These are phyloP conservation scores for Cichlasoma orientale DNA, from an alignment of 2,797 vertebrate species.

Conservation along the genomic window DNA sequence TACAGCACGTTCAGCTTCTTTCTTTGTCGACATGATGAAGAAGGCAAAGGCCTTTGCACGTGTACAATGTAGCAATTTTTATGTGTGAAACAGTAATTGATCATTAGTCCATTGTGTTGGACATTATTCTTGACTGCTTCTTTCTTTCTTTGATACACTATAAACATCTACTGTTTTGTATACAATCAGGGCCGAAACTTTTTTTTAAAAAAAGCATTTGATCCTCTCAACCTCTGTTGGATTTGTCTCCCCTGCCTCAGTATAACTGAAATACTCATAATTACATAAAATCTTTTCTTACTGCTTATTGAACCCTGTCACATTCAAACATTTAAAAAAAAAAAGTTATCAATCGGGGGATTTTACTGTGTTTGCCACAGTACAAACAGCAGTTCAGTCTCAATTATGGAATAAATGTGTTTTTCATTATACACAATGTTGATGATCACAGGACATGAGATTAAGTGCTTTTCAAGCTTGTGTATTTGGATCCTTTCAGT, in stretches of 20 bases:
- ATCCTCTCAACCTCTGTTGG: background rate
- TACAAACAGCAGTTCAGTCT: conserved; percentile 36
- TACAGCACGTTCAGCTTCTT: background rate
- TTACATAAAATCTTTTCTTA: background rate
- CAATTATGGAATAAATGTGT: background rate
- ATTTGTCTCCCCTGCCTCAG: background rate
- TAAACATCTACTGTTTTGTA: background rate
- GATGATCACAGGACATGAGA: background rate
- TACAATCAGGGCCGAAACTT: background rate
- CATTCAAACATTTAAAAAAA: background rate
- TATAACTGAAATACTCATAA: background rate
- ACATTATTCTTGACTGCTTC: background rate
- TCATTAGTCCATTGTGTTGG: background rate
- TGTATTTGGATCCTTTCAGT: conserved; percentile 6
- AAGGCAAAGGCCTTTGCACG: background rate
- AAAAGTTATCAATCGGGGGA: background rate
- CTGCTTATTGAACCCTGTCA: background rate
- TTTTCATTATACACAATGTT: conserved; percentile 12
- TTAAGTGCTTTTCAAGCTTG: conserved; percentile 3
- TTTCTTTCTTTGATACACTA: background rate
- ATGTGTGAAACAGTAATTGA: background rate
- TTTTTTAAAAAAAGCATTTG: background rate
- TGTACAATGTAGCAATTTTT: background rate
- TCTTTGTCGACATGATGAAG: background rate
- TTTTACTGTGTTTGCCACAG: background rate